Percentiles rank a stretch among this genome's conserved stretches.
These are phyloP conservation scores for Uloborus diversus DNA, from an alignment of 1,140 invertebrate genomes.

Conservation along the genomic window DNA sequence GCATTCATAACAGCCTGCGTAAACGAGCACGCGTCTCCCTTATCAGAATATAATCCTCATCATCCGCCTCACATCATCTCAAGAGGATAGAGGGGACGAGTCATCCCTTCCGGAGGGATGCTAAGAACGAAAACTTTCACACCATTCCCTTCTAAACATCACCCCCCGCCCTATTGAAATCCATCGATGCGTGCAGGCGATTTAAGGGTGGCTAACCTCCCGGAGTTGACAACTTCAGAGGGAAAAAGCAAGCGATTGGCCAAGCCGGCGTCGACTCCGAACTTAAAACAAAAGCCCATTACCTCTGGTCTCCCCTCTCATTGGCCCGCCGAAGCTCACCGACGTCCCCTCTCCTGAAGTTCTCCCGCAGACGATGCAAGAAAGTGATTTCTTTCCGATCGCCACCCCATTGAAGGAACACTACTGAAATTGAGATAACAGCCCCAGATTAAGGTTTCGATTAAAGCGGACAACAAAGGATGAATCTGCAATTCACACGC, in stretches of 20 bases:
- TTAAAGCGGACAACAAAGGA: slow-evolving; percentile 12
- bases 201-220: no score
- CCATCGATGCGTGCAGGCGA: background rate
- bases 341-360: background rate
- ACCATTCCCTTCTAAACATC: no score
- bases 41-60: no score
- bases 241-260: slow-evolving; percentile 21
- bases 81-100: no score
- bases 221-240: no score
- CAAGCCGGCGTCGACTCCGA: slow-evolving; percentile 16
- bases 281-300: slow-evolving; percentile 55
- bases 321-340: slow-evolving; percentile 16
- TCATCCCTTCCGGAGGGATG: no score
- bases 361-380: background rate
- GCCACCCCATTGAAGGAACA: background rate
- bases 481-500: slow-evolving; percentile 6
- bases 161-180: slow-evolving; percentile 1
- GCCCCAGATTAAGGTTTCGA: slow-evolving; percentile 33
- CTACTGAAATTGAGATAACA: slow-evolving; percentile 43
- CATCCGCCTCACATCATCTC: no score
- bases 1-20: no score
- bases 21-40: no score
- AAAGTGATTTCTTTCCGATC: background rate
- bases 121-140: no score
- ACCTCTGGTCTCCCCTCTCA: slow-evolving; percentile 22